These are phyloP conservation scores for Epinephelus cyanopodus DNA, from an alignment of 2,113 vertebrate species.

Conservation along the genomic window DNA sequence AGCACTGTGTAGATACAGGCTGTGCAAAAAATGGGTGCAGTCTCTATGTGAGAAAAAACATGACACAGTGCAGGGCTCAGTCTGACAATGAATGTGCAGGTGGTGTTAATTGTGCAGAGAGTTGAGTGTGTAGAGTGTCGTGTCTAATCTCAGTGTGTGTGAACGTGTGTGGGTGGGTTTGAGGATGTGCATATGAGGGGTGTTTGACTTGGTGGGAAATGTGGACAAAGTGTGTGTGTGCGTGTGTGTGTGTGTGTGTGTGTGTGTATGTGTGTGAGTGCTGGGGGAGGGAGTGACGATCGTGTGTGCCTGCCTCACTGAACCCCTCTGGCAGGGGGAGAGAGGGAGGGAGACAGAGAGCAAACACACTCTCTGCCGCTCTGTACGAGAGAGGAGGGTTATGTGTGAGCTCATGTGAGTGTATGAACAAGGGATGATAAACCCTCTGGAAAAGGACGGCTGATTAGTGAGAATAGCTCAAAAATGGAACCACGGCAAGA, in stretches of 20 bases:
- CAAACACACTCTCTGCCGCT: slow-evolving; percentile 59
- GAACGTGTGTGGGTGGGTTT: slow-evolving; percentile 50
- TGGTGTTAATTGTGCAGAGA: slow-evolving; percentile 73
- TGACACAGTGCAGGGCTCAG: slow-evolving; percentile 39
- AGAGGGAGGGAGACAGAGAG: slow-evolving; percentile 53
- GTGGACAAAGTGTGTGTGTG: slow-evolving; percentile 43
- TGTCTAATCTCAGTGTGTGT: slow-evolving; percentile 55
- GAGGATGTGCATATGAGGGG: slow-evolving; percentile 47
- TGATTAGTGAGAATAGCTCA: slow-evolving; percentile 61
- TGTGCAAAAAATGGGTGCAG: slow-evolving; percentile 18
- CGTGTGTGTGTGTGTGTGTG: slow-evolving; percentile 21
- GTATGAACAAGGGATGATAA: slow-evolving; percentile 69
- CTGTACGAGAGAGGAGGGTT: slow-evolving; percentile 63
- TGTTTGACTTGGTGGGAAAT: slow-evolving; percentile 67
- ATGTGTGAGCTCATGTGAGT: slow-evolving; percentile 76
- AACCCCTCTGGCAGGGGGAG: slow-evolving; percentile 73
- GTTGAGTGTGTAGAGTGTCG: slow-evolving; percentile 48
- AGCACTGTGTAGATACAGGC: slow-evolving; percentile 20
- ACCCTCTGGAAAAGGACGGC: slow-evolving; percentile 68
- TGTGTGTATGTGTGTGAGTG: slow-evolving; percentile 28
- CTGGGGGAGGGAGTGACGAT: slow-evolving; percentile 72
- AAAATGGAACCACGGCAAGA: slow-evolving; percentile 52
- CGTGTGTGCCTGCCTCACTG: slow-evolving; percentile 75
- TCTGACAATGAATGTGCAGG: slow-evolving; percentile 72
- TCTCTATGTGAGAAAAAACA: slow-evolving; percentile 51